Evolutionary conservation across 2,888 invertebrate genomes (phyloP).

Genomic region (Steinernema hermaphroditum): DNA sequence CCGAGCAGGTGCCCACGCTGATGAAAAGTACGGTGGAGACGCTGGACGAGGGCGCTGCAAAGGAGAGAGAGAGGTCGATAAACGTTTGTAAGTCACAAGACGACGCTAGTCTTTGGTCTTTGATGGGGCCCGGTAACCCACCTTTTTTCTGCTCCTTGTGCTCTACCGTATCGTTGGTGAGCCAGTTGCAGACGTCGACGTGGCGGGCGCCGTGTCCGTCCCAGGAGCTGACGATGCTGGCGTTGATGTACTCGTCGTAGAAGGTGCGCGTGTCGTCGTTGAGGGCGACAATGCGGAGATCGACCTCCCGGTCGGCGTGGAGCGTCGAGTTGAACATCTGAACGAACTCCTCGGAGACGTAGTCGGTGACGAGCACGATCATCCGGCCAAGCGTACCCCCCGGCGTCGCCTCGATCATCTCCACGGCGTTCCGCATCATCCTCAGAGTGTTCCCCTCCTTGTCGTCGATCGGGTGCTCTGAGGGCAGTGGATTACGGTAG

Average conservation of each 20-base stretch:
- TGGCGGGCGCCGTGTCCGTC: neutral
- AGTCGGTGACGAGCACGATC: conserved; percentile 10
- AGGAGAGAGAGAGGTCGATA: neutral
- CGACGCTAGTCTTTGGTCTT: no score
- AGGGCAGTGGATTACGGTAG: neutral
- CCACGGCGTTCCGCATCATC: neutral
- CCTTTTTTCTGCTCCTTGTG: no score
- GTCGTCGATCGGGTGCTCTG: neutral
- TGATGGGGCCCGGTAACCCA: no score
- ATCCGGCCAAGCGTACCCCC: neutral
- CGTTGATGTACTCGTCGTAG: neutral
- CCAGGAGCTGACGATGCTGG: neutral
- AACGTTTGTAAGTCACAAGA: no score
- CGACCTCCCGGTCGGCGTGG: neutral
- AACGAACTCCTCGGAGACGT: conserved; percentile 7
- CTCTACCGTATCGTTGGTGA: no score
- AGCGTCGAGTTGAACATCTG: neutral
- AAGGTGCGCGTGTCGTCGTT: neutral
- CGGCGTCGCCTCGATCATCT: neutral
- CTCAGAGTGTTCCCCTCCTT: neutral
- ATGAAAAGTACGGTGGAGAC: conserved; percentile 53
- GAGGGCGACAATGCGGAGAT: neutral
- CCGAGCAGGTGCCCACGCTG: conserved; percentile 55
- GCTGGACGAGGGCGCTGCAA: conserved; percentile 26
- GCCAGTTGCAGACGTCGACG: no score